These are phyloP conservation scores for Cynaeus angustus DNA, from an alignment of 2,888 invertebrate species.

Conservation along the genomic window DNA sequence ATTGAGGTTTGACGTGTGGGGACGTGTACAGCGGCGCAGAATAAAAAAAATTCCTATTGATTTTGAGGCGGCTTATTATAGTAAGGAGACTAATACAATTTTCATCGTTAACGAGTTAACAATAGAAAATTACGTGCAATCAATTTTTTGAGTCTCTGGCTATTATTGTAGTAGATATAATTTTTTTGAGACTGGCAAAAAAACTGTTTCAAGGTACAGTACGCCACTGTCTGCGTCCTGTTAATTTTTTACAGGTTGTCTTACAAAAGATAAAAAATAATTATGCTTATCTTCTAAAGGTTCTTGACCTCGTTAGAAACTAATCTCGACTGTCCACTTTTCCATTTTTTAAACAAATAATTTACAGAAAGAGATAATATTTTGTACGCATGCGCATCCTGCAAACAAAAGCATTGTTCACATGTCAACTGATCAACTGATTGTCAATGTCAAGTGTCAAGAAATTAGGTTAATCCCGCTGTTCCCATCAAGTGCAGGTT, in stretches of 20 bases:
- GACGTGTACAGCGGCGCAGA: constrained; percentile 21
- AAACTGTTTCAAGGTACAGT: no score
- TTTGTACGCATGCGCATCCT: constrained; percentile 4
- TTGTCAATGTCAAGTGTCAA: constrained; percentile 21
- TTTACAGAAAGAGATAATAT: neutral
- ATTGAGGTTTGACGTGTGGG: constrained; percentile 15
- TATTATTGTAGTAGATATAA: no score
- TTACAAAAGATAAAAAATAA: no score
- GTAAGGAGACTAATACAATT: no score
- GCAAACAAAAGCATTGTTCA: constrained; percentile 9
- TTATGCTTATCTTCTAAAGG: neutral
- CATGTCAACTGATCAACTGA: constrained; percentile 8
- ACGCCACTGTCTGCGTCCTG: neutral
- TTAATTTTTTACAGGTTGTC: no score
- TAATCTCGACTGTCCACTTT: neutral
- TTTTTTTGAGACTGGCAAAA: no score
- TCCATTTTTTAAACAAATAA: constrained; percentile 5
- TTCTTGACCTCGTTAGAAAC: neutral
- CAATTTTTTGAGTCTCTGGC: no score
- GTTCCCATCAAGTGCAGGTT: neutral
- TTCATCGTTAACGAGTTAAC: no score
- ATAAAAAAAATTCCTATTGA: neutral
- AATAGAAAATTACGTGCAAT: no score
- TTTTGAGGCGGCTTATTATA: neutral
- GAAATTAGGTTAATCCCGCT: constrained; percentile 21